Conservation (phyloP, 2,888 invertebrate genomes). For the Orthosia gracilis region DNA sequence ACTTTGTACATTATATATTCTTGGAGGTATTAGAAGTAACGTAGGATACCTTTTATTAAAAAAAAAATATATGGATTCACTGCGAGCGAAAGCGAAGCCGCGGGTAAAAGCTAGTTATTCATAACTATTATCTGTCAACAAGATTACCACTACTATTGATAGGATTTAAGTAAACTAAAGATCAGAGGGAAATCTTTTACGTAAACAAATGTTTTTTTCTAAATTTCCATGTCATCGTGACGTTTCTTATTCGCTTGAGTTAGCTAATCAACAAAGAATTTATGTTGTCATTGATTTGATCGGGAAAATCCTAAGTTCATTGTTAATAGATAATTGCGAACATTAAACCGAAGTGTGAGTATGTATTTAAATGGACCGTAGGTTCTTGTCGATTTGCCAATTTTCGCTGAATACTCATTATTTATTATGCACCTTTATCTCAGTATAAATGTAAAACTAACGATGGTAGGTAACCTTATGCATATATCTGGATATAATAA, state of each 20-base stretch:
- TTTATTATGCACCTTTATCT: background rate
- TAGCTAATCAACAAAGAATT: constrained; percentile 9
- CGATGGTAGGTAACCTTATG: background rate
- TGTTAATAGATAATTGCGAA: background rate
- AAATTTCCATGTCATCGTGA: background rate
- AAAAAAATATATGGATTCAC: too few relatives aligned
- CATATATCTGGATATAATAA: background rate
- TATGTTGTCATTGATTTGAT: constrained; percentile 13
- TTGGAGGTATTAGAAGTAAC: too few relatives aligned
- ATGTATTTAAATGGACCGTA: background rate
- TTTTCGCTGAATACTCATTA: background rate
- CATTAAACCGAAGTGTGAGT: constrained; percentile 1
- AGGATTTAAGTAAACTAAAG: background rate
- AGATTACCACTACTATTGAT: too few relatives aligned
- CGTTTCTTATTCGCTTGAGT: background rate
- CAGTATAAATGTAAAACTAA: background rate
- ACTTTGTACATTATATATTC: too few relatives aligned
- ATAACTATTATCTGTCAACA: background rate
- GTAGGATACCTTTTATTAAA: too few relatives aligned
- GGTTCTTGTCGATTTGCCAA: background rate
- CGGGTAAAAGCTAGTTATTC: too few relatives aligned
- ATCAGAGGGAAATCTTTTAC: background rate
- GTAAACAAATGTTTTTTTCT: background rate
- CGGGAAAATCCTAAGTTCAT: constrained; percentile 6
- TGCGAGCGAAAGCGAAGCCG: too few relatives aligned